These are phyloP conservation scores for Hyaena hyaena DNA, from an alignment of 2,113 vertebrate species.

Conservation along the genomic window DNA sequence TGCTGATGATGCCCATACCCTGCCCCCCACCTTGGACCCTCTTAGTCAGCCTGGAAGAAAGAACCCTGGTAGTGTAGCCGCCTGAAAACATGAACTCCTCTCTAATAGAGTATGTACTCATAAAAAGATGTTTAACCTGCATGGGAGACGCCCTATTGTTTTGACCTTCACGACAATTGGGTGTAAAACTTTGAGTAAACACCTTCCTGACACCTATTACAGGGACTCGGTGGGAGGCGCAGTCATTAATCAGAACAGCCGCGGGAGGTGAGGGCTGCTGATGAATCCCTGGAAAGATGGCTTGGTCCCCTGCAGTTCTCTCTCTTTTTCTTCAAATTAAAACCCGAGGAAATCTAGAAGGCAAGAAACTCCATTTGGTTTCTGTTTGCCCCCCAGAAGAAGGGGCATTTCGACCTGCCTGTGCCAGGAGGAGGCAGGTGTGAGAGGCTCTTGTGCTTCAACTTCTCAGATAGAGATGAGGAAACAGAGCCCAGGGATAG, in stretches of 20 bases:
- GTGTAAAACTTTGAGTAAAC: slow-evolving; percentile 77
- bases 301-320: slow-evolving; percentile 70
- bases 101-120: slow-evolving; percentile 2
- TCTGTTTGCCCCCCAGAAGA: neutral
- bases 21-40: neutral
- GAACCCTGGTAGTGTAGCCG: neutral
- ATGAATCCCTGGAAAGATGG: slow-evolving; percentile 58
- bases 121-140: slow-evolving; percentile 74
- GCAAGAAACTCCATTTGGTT: slow-evolving; percentile 66
- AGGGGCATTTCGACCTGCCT: slow-evolving; percentile 9
- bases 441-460: neutral
- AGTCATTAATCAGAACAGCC: slow-evolving; percentile 73
- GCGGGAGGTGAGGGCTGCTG: slow-evolving; percentile 55
- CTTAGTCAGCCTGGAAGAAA: neutral
- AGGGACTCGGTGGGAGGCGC: neutral
- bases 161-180: slow-evolving; percentile 77
- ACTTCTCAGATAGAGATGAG: neutral
- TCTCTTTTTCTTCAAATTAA: slow-evolving; percentile 78
- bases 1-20: fast-evolving
- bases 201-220: slow-evolving; percentile 78
- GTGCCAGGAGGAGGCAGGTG: neutral
- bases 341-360: slow-evolving; percentile 64
- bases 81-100: neutral
- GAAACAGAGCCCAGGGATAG: neutral
- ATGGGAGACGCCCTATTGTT: slow-evolving; percentile 70